phyloP scores from a whole-genome alignment of 2,113 vertebrate species.

The Trichechus manatus region DNA sequence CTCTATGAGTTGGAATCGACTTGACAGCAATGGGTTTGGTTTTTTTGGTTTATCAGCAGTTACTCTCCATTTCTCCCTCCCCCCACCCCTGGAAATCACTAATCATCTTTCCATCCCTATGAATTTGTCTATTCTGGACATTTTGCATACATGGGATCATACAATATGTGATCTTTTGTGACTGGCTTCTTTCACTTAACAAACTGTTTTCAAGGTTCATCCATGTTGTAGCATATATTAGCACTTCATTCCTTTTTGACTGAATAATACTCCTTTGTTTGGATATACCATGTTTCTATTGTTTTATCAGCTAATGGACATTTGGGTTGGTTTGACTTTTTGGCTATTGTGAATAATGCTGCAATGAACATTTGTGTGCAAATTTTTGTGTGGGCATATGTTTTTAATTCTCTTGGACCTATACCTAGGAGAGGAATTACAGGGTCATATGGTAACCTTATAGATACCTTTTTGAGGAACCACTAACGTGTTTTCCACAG shows the following conservation, averaged over 20 bases:
- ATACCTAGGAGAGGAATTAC: background rate
- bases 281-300: fast-evolving
- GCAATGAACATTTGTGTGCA: no score
- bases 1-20: no score
- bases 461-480: no score
- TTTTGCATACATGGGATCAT: no score
- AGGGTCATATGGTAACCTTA: no score
- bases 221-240: fast-evolving
- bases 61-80: background rate
- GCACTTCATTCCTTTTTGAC: background rate
- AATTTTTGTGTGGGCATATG: background rate
- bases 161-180: fast-evolving
- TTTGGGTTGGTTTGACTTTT: fast-evolving
- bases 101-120: no score
- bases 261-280: fast-evolving
- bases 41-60: no score
- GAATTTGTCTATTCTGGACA: background rate
- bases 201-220: no score
- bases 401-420: background rate
- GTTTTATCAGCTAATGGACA: fast-evolving
- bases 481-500: no score
- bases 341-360: background rate
- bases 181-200: no score
- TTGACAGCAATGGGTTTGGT: no score
- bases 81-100: fast-evolving